A percentile compares a stretch with the other conserved stretches of the same genome.
These are phyloP conservation scores for Nesometra sesokonis DNA, from an alignment of 35 echinoderm and acorn worm genomes.

Conservation along the genomic window DNA sequence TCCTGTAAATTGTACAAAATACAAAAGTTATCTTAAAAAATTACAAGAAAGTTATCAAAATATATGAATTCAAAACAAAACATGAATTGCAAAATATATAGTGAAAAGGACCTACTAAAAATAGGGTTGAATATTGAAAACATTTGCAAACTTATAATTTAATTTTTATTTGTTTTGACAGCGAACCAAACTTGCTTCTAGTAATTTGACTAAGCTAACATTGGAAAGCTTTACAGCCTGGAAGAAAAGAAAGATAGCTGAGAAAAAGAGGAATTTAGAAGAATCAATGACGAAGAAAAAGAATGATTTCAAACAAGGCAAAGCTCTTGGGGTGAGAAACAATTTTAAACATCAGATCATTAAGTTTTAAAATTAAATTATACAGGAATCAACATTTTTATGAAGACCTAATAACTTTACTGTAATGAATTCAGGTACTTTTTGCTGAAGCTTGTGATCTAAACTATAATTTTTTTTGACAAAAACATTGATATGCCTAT, in stretches of 20 bases:
- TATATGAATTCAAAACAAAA: too few relatives aligned
- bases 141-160: not conserved
- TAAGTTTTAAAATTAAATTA: too few relatives aligned
- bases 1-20: too few relatives aligned
- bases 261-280: conserved; percentile 63
- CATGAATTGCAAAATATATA: not conserved
- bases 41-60: too few relatives aligned
- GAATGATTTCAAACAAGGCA: conserved; percentile 81
- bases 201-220: conserved; percentile 66
- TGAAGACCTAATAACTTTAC: too few relatives aligned
- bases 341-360: too few relatives aligned
- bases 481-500: too few relatives aligned
- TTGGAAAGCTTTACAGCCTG: conserved; percentile 66
- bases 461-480: too few relatives aligned
- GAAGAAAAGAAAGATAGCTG: conserved; percentile 65
- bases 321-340: conserved; percentile 84
- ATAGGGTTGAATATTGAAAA: not conserved
- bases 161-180: conserved; percentile 8
- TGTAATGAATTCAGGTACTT: too few relatives aligned
- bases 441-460: too few relatives aligned
- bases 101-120: not conserved
- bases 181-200: conserved; percentile 58
- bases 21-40: too few relatives aligned
- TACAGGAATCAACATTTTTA: too few relatives aligned
- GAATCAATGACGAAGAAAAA: conserved; percentile 68